Percentiles rank a stretch among this genome's conserved stretches.
Evolutionary conservation across 2,113 vertebrate species (phyloP).

Genomic region (Larimichthys polyactis): DNA sequence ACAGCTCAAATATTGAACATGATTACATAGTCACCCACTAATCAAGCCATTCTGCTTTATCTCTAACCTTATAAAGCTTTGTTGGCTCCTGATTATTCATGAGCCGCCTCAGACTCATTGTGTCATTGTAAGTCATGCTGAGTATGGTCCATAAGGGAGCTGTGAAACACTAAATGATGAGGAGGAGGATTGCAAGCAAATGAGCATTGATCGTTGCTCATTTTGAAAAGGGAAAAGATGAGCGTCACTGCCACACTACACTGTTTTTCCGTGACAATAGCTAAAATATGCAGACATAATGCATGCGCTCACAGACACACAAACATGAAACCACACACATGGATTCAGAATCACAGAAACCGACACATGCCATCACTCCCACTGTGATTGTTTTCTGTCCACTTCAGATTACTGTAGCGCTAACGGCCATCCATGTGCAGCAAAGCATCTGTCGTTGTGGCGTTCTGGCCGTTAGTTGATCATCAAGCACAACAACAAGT

Average conservation of each 20-base stretch:
- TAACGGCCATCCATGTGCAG: constrained; percentile 10
- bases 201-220: constrained; percentile 54
- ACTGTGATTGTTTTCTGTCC: constrained; percentile 28
- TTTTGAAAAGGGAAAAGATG: constrained; percentile 42
- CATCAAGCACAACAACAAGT: constrained; percentile 38
- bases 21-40: constrained; percentile 40
- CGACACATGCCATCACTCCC: neutral
- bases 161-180: constrained; percentile 63
- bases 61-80: constrained; percentile 42
- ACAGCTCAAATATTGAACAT: constrained; percentile 35
- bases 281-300: constrained; percentile 15
- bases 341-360: neutral
- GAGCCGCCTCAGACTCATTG: constrained; percentile 39
- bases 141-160: constrained; percentile 56
- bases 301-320: neutral
- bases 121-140: constrained; percentile 55
- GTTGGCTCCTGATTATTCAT: constrained; percentile 61
- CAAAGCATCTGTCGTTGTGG: constrained; percentile 27
- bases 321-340: neutral
- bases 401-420: constrained; percentile 27
- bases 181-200: constrained; percentile 55
- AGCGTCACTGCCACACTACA: neutral
- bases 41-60: constrained; percentile 50
- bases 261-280: constrained; percentile 1
- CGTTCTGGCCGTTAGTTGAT: constrained; percentile 2